A percentile compares a stretch with the other conserved stretches of the same genome.
These are phyloP conservation scores for Pseudochirops cupreus DNA, from an alignment of 2,797 vertebrate genomes.

Conservation along the genomic window DNA sequence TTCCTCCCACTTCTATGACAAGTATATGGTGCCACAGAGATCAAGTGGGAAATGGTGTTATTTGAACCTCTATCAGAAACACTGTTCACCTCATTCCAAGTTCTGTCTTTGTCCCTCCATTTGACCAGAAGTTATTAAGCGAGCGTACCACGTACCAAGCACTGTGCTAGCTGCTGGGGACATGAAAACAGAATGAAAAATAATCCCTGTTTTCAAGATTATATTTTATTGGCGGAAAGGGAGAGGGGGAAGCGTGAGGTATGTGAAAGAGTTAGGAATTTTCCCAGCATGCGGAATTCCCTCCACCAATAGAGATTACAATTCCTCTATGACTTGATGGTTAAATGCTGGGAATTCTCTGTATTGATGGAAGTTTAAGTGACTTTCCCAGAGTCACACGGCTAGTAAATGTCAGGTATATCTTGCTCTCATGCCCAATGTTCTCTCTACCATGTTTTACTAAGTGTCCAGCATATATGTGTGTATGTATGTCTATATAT, in stretches of 20 bases:
- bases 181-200: too few species aligned
- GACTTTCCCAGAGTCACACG: background rate
- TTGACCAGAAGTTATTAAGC: background rate
- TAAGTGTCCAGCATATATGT: too few species aligned
- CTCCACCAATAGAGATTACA: too few species aligned
- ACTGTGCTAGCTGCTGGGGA: background rate
- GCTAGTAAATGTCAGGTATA: background rate
- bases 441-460: too few species aligned
- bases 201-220: too few species aligned
- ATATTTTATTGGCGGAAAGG: background rate
- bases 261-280: too few species aligned
- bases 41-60: background rate
- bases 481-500: too few species aligned
- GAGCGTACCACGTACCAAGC: background rate
- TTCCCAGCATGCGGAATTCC: too few species aligned
- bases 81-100: background rate
- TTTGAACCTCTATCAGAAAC: background rate
- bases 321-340: background rate
- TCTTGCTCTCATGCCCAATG: fast-evolving
- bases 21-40: background rate
- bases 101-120: background rate
- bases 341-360: too few species aligned
- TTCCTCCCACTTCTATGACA: background rate
- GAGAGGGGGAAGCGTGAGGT: too few species aligned
- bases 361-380: background rate